Base-by-base conservation (phyloP, 1,140 invertebrate genomes). In the Frieseomelitta varia region DNA sequence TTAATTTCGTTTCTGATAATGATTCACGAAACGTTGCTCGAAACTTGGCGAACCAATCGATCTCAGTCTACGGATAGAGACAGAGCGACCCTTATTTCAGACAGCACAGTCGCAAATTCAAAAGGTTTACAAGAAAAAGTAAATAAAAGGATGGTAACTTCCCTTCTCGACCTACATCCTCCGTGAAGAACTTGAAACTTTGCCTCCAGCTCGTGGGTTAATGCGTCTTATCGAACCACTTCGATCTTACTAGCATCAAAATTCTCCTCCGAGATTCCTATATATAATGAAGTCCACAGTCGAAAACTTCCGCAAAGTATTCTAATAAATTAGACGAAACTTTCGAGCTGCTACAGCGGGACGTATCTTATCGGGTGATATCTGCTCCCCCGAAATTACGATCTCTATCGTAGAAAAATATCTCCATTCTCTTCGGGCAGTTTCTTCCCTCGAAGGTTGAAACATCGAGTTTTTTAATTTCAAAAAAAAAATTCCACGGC, bases 301-400 rank as follows among this genome's bases (percentile, higher is more conserved):
- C 21, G 19, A 2, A n/a, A 53, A 78, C 39, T 78, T 67, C 4
- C 30, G 12, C 17, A 21, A 67, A 78, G 27, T 67, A 51, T 65
- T 27, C 47, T n/a, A 76, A 39, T 61, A 61, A 76, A 76, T 76
- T 39, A 61, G 74, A 76, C 19, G 47, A 76, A 76, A 61, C 30
- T 39, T 10, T n/a, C 14, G 1, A 47, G 61, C 8, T 39, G 61
- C 8, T 39, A 61, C 24, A 10, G 11, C 6, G 0, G 21, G 11
- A 61, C 56, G 56, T 76, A 27, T 21, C 73, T 75, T 75, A 75
- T 74, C 51, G 12, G 21, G 10, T 0, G 4, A 4, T 55, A 69
- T 69, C 34, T 47, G 30, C 4, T 39, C 12, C 6, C 24, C 30
- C 15, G 24, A 47, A 47, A 68, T 68, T 68, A 21, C 30, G 19